A percentile compares a stretch with the other conserved stretches of the same genome.
phyloP scores from a whole-genome alignment of 2,888 invertebrate genomes.

The Hyppa rectilinea region DNA sequence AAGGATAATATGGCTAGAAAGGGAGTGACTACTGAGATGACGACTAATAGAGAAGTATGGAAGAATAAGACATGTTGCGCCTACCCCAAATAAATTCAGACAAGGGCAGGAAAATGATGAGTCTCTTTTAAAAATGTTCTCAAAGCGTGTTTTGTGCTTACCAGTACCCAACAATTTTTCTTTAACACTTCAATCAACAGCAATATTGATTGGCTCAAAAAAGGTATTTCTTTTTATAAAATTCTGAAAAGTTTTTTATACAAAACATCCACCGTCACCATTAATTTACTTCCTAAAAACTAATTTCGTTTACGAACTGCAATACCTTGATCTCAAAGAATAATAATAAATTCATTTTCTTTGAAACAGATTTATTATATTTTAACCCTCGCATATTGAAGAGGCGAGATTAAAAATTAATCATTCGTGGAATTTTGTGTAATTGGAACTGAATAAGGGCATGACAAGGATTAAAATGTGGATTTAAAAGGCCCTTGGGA shows the following conservation, averaged over 20 bases:
- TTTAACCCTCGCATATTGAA: constrained; percentile 42
- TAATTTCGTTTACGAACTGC: constrained; percentile 39
- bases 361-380: constrained; percentile 53
- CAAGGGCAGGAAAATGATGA: too few relatives aligned
- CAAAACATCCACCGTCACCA: constrained; percentile 32
- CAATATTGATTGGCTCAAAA: constrained; percentile 14
- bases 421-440: constrained; percentile 68
- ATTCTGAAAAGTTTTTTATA: constrained; percentile 12
- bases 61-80: too few relatives aligned
- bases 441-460: constrained; percentile 74
- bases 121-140: too few relatives aligned
- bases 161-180: constrained; percentile 30
- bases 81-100: too few relatives aligned
- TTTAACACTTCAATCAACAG: constrained; percentile 42
- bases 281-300: constrained; percentile 35
- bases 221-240: constrained; percentile 20
- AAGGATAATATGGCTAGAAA: too few relatives aligned
- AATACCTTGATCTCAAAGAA: constrained; percentile 39
- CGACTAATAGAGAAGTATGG: too few relatives aligned
- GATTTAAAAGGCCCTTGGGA: constrained; percentile 61
- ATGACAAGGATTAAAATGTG: constrained; percentile 65
- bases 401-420: constrained; percentile 71
- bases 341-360: constrained; percentile 48
- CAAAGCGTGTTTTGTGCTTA: constrained; percentile 10
- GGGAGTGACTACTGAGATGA: too few relatives aligned